A percentile compares a stretch with the other conserved stretches of the same genome.
Evolutionary conservation across 2,797 vertebrate genomes (phyloP).

Genomic region (Acropternis orthonyx): DNA sequence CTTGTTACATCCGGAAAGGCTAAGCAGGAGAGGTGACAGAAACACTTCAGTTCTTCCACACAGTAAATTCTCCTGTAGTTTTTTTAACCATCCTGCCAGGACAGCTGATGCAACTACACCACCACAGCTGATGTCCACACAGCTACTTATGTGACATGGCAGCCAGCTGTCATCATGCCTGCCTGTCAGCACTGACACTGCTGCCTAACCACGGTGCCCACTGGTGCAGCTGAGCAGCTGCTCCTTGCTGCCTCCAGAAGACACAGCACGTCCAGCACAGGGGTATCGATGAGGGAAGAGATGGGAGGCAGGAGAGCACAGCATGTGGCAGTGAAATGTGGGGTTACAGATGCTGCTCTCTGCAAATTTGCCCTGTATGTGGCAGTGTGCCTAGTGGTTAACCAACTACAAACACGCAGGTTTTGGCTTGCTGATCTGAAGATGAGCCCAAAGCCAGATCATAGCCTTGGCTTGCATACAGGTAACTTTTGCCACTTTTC

Average conservation of each 20-base stretch:
- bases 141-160: background rate
- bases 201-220: background rate
- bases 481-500: background rate
- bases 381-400: background rate
- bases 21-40: background rate
- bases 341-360: background rate
- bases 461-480: background rate
- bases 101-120: background rate
- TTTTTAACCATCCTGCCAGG: background rate
- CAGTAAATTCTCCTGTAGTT: background rate
- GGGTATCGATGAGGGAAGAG: rapidly evolving
- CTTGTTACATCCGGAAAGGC: background rate
- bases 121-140: background rate
- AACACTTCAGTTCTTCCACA: background rate
- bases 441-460: background rate
- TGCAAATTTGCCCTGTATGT: background rate
- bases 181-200: background rate
- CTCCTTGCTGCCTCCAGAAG: background rate
- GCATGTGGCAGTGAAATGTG: background rate
- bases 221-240: background rate
- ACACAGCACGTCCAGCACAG: background rate
- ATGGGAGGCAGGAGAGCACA: background rate
- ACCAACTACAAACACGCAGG: background rate
- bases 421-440: background rate
- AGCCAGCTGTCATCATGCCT: background rate